These are phyloP conservation scores for Hypolimnas misippus DNA, from an alignment of 2,888 invertebrate genomes.

Conservation along the genomic window DNA sequence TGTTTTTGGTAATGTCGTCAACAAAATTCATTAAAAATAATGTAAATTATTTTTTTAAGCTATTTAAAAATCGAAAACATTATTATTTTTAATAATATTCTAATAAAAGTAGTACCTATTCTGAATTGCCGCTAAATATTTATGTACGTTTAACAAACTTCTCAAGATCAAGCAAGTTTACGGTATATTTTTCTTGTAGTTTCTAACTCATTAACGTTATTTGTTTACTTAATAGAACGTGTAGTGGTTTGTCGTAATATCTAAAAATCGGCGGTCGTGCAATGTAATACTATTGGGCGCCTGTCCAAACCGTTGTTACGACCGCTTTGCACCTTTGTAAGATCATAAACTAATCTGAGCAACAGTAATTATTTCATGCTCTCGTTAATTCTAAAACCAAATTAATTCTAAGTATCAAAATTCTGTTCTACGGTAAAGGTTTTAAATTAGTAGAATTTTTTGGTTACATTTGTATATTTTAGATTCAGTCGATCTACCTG, in stretches of 20 bases:
- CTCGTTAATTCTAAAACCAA: background rate
- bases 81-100: too few relatives aligned
- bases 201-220: background rate
- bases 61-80: too few relatives aligned
- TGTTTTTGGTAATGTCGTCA: slow-evolving; percentile 43
- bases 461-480: background rate
- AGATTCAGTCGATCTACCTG: background rate
- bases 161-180: background rate
- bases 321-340: background rate
- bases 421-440: background rate
- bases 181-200: background rate
- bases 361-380: background rate
- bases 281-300: background rate
- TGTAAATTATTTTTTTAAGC: background rate
- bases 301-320: background rate
- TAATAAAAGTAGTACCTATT: too few relatives aligned
- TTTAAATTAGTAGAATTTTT: too few relatives aligned
- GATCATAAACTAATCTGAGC: background rate
- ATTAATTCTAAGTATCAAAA: background rate
- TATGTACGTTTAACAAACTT: background rate
- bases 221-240: slow-evolving; percentile 2
- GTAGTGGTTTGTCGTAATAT: background rate
- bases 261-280: background rate
- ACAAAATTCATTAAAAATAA: slow-evolving; percentile 26
- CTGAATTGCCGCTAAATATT: background rate